phyloP scores from a whole-genome alignment of 2,797 vertebrate species.

The Gallinago nigripennis region DNA sequence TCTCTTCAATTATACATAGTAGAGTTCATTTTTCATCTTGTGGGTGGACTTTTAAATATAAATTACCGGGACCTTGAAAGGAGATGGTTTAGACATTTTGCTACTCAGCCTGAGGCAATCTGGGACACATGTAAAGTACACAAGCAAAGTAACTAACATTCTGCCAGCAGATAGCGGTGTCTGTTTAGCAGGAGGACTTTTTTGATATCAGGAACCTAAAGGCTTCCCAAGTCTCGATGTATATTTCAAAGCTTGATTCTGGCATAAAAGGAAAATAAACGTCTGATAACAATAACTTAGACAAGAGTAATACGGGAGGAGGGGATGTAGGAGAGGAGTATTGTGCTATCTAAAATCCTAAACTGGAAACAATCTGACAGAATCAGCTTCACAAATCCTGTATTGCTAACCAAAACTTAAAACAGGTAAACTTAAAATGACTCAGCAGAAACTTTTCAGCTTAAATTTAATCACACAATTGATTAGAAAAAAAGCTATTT shows the following conservation, averaged over 20 bases:
- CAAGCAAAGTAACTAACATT: neutral
- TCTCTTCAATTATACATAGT: neutral
- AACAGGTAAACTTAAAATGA: neutral
- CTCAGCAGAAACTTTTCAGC: neutral
- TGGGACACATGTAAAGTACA: neutral
- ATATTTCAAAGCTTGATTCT: neutral
- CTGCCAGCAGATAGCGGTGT: neutral
- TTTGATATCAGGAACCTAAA: neutral
- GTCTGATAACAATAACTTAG: neutral
- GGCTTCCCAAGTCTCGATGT: neutral
- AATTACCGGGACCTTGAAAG: neutral
- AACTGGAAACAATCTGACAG: neutral
- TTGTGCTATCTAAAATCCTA: neutral
- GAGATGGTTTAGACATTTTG: neutral
- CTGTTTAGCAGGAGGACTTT: neutral
- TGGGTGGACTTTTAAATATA: neutral
- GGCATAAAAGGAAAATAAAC: neutral
- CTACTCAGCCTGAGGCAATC: neutral
- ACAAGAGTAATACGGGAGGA: neutral
- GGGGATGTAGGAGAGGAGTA: accelerated
- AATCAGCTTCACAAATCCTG: neutral
- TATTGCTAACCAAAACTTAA: neutral
- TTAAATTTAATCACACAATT: neutral
- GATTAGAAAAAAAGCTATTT: neutral
- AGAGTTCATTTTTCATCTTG: neutral